Evolutionary conservation across 2,113 vertebrate species (phyloP).

Genomic region (Erythrocercus mccallii): DNA sequence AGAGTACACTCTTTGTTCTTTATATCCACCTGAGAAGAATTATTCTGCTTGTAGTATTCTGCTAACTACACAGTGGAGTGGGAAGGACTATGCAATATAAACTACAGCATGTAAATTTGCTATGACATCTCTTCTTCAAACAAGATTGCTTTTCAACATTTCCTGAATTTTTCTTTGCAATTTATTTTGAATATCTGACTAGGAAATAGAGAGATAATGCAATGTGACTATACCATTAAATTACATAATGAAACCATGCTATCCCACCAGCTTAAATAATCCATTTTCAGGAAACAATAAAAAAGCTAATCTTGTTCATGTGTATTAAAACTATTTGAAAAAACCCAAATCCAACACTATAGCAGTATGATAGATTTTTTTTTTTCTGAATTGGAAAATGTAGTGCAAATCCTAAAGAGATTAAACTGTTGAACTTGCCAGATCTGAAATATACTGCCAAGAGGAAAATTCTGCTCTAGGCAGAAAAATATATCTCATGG

Average conservation of each 20-base stretch:
- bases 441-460: neutral
- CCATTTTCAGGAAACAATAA: neutral
- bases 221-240: neutral
- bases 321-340: neutral
- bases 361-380: neutral
- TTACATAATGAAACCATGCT: neutral
- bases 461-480: slow-evolving; percentile 35
- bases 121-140: neutral
- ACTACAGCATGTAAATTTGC: neutral
- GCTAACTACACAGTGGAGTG: neutral
- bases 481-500: slow-evolving; percentile 32
- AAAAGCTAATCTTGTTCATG: neutral
- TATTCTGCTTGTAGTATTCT: neutral
- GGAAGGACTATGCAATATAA: neutral
- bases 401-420: neutral
- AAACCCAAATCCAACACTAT: neutral
- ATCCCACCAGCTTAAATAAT: neutral
- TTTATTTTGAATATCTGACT: neutral
- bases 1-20: neutral
- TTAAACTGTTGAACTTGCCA: slow-evolving; percentile 18
- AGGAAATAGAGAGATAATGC: neutral
- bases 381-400: neutral
- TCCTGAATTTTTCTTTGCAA: neutral
- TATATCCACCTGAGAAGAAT: neutral
- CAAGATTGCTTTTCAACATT: neutral